These are phyloP conservation scores for Caretta caretta DNA, from an alignment of 2,113 vertebrate species.

Conservation along the genomic window DNA sequence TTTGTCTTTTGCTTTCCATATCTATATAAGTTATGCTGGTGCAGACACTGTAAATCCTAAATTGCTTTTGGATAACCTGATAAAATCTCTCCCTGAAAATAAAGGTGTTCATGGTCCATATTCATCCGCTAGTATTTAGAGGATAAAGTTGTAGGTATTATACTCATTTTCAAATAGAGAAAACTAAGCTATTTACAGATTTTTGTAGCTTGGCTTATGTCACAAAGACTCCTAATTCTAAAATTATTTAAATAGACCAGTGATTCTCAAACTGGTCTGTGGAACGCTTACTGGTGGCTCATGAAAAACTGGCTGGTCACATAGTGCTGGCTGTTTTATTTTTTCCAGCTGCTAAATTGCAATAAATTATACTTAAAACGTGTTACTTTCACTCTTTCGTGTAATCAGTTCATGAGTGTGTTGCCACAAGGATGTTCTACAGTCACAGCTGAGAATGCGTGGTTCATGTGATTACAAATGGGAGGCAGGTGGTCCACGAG, in stretches of 20 bases:
- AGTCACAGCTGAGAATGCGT: not conserved
- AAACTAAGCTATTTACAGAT: not conserved
- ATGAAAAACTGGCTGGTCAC: not conserved
- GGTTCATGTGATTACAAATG: accelerated
- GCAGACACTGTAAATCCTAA: accelerated
- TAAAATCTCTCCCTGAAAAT: not conserved
- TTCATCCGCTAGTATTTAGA: not conserved
- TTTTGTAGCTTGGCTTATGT: not conserved
- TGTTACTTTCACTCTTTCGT: not conserved
- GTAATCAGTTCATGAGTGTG: not conserved
- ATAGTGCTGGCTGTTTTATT: not conserved
- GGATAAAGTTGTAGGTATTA: not conserved
- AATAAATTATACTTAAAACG: not conserved
- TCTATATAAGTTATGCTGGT: not conserved
- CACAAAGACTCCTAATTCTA: not conserved
- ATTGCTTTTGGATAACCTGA: not conserved
- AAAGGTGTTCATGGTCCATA: not conserved
- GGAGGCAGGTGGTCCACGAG: not conserved
- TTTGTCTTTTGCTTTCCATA: not conserved
- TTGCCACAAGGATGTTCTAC: not conserved
- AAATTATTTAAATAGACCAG: not conserved
- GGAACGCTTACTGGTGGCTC: not conserved
- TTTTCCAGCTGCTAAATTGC: not conserved
- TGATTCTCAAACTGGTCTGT: not conserved
- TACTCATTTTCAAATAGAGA: not conserved